Evolutionary conservation across 2,888 invertebrate species (phyloP), one percentile per base, ranked within the genome.

Genomic region (Cheilosia impressa): DNA sequence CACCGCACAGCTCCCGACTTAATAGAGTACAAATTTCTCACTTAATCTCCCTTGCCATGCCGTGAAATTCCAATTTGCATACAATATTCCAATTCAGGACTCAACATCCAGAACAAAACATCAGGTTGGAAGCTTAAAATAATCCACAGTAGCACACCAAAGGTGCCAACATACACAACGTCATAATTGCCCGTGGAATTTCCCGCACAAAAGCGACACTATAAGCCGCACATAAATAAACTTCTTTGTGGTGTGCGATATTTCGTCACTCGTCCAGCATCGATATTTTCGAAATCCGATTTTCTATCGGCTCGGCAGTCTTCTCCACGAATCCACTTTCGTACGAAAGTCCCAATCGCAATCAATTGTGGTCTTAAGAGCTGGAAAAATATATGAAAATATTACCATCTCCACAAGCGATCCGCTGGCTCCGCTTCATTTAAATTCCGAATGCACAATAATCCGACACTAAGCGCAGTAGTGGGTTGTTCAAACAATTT

Each of bases 61-160:
- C 57, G 58, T 81, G 47, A 60, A 77, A 72, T 60, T 72, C 55
- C 27, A 63, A 78, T 82, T 72, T 68, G 24, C 78, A 71, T 77
- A 72, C 41, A 47, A 38, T 72, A 72, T 60, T 45, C 45, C 52
- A 43, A 53, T 50, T 45, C 17, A 53, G 58, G 63, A 57, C 13
- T 34, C 31, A 15, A 41, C 10, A 6, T 31, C 31, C 9, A 63
- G 68, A 71, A 55, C 71, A 65, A 43, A 82, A 41, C 34, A 31
- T 17, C 31, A n/a, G 38, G 15, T 15, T 24, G 53, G 19, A 55
- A 24, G 76, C 81, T 76, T 72, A 43, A 68, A 68, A 63, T 83
- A 83, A 83, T 83, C 83, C 83, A 73, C 83, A 73, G 83, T 83
- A 79, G 83, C 82, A 52, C 31, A 75, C 43, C 47, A 52, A 63